These are phyloP conservation scores for Synergus umbraculus DNA, from an alignment of 2,888 invertebrate genomes.

Conservation along the genomic window DNA sequence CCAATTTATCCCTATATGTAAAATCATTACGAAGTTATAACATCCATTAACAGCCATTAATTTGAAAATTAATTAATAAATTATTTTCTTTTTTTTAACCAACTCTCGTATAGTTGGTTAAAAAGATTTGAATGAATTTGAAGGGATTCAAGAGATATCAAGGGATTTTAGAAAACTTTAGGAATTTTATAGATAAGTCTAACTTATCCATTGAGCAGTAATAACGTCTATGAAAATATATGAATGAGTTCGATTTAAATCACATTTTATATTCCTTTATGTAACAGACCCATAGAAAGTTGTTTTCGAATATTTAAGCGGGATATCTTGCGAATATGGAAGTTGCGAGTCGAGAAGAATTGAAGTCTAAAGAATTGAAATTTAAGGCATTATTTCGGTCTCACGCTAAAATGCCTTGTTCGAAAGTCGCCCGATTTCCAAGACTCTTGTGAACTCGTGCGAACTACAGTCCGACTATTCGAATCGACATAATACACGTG, in stretches of 20 bases:
- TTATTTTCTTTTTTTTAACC: too few species aligned
- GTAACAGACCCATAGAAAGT: not conserved
- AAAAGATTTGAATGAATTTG: too few species aligned
- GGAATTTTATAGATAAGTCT: too few species aligned
- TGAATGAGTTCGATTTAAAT: not conserved
- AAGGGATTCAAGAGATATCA: too few species aligned
- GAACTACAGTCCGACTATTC: conserved; percentile 48
- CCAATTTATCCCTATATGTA: not conserved
- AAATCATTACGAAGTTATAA: not conserved
- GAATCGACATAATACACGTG: conserved; percentile 64
- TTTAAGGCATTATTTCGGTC: not conserved
- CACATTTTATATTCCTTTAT: not conserved
- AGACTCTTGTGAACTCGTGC: conserved; percentile 32
- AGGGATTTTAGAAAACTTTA: too few species aligned
- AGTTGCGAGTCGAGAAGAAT: conserved; percentile 43
- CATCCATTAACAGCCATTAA: too few species aligned
- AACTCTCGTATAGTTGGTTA: too few species aligned
- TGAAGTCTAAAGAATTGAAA: not conserved
- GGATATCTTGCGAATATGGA: conserved; percentile 32
- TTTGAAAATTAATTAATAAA: too few species aligned
- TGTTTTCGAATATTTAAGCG: not conserved
- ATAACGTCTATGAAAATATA: too few species aligned
- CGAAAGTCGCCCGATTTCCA: conserved; percentile 30
- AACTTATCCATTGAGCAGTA: too few species aligned
- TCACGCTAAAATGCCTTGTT: conserved; percentile 6